Conservation (phyloP, 2,888 invertebrate species). For the Zygaena filipendulae region DNA sequence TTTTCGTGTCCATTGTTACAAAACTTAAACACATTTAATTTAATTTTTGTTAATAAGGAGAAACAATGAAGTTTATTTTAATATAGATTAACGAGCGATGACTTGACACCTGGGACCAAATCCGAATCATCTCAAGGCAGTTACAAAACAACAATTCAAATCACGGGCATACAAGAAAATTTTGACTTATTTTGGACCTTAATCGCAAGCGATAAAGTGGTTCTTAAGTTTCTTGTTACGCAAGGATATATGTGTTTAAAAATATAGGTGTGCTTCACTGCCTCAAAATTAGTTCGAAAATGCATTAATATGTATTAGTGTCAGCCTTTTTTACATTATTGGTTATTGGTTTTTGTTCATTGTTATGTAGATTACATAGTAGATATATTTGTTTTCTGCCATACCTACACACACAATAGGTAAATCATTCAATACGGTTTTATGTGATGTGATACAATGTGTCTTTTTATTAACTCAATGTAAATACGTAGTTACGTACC, state of each 20-base stretch:
- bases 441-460: constrained; percentile 4
- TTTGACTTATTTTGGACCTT: too few relatives aligned
- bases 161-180: too few relatives aligned
- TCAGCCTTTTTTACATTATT: constrained; percentile 52
- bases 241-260: constrained; percentile 21
- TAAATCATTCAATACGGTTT: too few relatives aligned
- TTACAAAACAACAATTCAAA: too few relatives aligned
- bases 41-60: constrained; percentile 45
- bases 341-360: constrained; percentile 49
- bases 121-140: constrained; percentile 23
- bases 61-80: constrained; percentile 64
- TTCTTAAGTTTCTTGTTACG: too few relatives aligned
- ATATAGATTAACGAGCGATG: constrained; percentile 63
- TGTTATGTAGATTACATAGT: constrained; percentile 44
- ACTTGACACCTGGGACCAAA: constrained; percentile 52
- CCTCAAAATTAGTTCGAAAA: constrained; percentile 51
- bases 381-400: constrained; percentile 39
- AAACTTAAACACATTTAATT: too few relatives aligned
- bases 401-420: constrained; percentile 23
- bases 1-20: too few relatives aligned
- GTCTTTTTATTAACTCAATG: too few relatives aligned
- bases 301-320: constrained; percentile 59
- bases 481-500: too few relatives aligned
- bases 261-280: constrained; percentile 34
- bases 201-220: too few relatives aligned